These are phyloP conservation scores for Spizella passerina DNA, from an alignment of 2,797 vertebrate species.

Conservation along the genomic window DNA sequence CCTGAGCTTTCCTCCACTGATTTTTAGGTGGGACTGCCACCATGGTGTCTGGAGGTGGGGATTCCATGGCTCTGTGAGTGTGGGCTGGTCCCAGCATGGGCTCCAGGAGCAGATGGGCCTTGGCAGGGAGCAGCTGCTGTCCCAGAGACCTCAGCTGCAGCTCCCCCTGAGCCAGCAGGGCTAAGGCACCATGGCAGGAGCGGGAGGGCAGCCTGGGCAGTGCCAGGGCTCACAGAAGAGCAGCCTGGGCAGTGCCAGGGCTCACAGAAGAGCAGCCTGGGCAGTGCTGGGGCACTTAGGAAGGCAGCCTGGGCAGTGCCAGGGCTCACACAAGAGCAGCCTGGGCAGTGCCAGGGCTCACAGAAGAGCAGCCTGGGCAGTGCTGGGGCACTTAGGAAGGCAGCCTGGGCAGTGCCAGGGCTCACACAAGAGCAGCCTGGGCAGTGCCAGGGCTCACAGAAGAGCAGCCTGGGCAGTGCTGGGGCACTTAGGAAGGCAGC, in stretches of 20 bases:
- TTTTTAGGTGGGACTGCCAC: background rate
- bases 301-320: background rate
- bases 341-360: rapidly evolving
- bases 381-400: rapidly evolving
- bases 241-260: background rate
- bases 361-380: background rate
- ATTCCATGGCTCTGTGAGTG: rapidly evolving
- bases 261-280: background rate
- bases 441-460: rapidly evolving
- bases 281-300: background rate
- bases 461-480: rapidly evolving
- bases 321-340: background rate
- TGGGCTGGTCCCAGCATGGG: background rate
- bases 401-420: too few species aligned
- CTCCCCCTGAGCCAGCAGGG: rapidly evolving
- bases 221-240: too few species aligned
- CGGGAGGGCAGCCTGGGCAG: background rate
- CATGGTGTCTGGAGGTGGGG: background rate
- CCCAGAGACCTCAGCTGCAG: background rate
- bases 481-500: rapidly evolving
- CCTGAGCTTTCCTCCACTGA: background rate
- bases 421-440: too few species aligned
- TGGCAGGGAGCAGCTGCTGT: background rate
- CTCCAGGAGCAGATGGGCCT: background rate
- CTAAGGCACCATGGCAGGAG: background rate